Evolutionary conservation across 2,888 invertebrate genomes (phyloP), one percentile per base, ranked within the genome.

Genomic region (Dendrolimus pini): DNA sequence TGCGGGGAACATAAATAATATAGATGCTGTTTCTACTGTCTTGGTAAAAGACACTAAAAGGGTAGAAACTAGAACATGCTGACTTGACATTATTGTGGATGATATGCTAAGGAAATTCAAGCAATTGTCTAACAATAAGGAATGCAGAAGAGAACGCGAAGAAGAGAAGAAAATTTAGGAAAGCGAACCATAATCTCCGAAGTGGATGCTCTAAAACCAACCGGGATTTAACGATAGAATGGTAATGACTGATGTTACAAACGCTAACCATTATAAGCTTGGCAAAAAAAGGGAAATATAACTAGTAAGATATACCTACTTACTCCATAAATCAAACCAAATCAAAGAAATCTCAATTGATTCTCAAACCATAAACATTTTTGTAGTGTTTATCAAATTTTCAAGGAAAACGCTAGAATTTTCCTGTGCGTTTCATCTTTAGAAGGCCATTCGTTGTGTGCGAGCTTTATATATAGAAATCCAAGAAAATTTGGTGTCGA

Each of bases 401-500:
- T 47, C 47, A 47, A 47, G 47, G 47, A 47, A 47, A 47, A 47
- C 47, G 47, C 47, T 10, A 47, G 47, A 47, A 47, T 10, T 10
- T 47, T 47, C 47, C 12, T 9, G 47, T 12, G 12, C 47, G 47
- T 47, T 47, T 47, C 47, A 47, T 47, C 47, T 47, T 12, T 47
- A 7, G 47, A 47, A 47, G 47, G 47, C 7, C 47, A 12, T 30
- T 30, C 3, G 30, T 30, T 30, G 12, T 47, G 9, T 61, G 72
- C 69, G 65, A 72, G 60, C 58, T 66, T 69, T 72, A 71, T 64
- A 65, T 69, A 65, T 72, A 72, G 72, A 71, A 67, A 63, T 70
- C 71, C 63, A 62, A 56, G 60, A 58, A 61, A 60, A 61, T 54
- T 52, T 47, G 41, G 53, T 56, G 54, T 58, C 58, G 58, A 62